Conservation (phyloP, 2,113 vertebrate genomes). For the Bos taurus region ARS-UCD2.0 NC_037342.1:3964001-3964500, state of each 20-base stretch:
- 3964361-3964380: not conserved
- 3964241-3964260: not conserved
- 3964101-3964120: not conserved
- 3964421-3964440: not conserved
- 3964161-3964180: not conserved
- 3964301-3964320: not conserved
- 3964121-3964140: not conserved
- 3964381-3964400: not conserved
- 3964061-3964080: not conserved
- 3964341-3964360: not conserved
- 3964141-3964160: not conserved
- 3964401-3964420: not conserved
- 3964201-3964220: not conserved
- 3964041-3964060: not conserved
- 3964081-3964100: not conserved
- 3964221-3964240: not conserved
- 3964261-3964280: not conserved
- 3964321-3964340: not conserved
- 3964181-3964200: not conserved
- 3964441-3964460: not conserved
- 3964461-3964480: not conserved
- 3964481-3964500: not conserved
- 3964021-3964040: not conserved
- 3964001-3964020: not conserved
- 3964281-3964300: accelerated